These are phyloP conservation scores for Melitaea cinxia DNA, from an alignment of 1,140 invertebrate genomes.

Conservation along the genomic window DNA sequence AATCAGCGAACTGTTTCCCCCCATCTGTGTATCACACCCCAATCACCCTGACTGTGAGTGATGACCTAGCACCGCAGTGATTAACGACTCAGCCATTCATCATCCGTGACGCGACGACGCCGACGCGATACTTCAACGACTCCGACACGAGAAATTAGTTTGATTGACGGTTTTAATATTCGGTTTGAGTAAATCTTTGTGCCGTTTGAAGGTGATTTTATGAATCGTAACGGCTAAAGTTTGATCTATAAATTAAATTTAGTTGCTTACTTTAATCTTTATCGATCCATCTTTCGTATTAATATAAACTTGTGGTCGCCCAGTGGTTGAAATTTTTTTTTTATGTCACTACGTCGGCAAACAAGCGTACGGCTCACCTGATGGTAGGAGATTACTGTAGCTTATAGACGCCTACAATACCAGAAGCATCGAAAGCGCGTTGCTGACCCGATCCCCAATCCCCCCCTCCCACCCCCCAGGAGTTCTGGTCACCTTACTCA, in stretches of 20 bases:
- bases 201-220: slow-evolving; percentile 5
- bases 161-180: slow-evolving; percentile 70
- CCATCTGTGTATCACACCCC: slow-evolving; percentile 8
- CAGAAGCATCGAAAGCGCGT: too few relatives aligned
- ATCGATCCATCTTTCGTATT: too few relatives aligned
- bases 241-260: too few relatives aligned
- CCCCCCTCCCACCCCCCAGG: too few relatives aligned
- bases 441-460: too few relatives aligned
- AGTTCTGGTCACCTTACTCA: too few relatives aligned
- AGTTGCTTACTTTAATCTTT: too few relatives aligned
- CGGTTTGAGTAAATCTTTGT: slow-evolving; percentile 18
- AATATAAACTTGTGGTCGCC: neutral
- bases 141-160: slow-evolving; percentile 57
- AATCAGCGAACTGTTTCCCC: neutral
- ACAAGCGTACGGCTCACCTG: too few relatives aligned
- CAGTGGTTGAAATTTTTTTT: too few relatives aligned
- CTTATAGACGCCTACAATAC: too few relatives aligned
- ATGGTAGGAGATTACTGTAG: too few relatives aligned
- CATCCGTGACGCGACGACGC: slow-evolving; percentile 54
- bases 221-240: neutral
- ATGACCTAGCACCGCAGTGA: slow-evolving; percentile 65
- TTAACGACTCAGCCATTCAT: slow-evolving; percentile 68
- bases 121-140: slow-evolving; percentile 58
- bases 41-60: slow-evolving; percentile 62
- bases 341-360: too few relatives aligned